Percentiles rank a stretch among this genome's conserved stretches.
Conservation (phyloP, 2,113 vertebrate species). For the Stegastes partitus region DNA sequence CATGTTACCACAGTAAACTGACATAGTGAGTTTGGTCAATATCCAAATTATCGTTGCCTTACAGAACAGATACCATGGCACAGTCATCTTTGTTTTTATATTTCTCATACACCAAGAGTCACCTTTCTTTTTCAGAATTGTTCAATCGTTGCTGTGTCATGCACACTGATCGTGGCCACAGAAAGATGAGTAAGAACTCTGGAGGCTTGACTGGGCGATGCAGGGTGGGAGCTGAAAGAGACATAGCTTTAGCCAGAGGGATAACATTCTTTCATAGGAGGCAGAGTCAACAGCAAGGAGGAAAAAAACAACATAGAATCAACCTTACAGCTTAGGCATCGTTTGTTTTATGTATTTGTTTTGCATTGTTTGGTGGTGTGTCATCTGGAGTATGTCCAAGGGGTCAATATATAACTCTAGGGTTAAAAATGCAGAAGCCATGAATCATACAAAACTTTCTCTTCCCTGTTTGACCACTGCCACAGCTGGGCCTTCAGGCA, state of each 20-base stretch:
- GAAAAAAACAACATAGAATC: neutral
- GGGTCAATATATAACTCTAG: neutral
- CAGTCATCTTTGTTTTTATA: neutral
- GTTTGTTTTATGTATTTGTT: slow-evolving; percentile 3
- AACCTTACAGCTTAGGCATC: neutral
- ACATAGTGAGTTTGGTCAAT: neutral
- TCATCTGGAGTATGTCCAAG: slow-evolving; percentile 2
- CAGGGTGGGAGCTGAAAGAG: slow-evolving; percentile 10
- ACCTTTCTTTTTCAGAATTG: slow-evolving; percentile 21
- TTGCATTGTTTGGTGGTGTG: neutral
- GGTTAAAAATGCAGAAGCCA: slow-evolving; percentile 20
- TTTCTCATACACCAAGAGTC: slow-evolving; percentile 3
- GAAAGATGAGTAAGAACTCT: slow-evolving; percentile 50
- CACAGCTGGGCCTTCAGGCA: slow-evolving; percentile 1
- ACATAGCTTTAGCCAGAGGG: slow-evolving; percentile 1
- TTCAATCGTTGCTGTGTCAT: slow-evolving; percentile 45
- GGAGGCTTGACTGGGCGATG: slow-evolving; percentile 8
- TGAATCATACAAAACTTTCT: slow-evolving; percentile 22
- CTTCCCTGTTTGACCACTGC: slow-evolving; percentile 3
- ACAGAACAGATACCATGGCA: neutral
- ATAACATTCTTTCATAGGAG: slow-evolving; percentile 6
- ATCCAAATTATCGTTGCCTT: neutral
- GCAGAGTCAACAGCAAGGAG: slow-evolving; percentile 11
- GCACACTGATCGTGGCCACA: slow-evolving; percentile 30
- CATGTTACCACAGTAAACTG: neutral